Conservation (phyloP, 2,113 vertebrate species). For the Mirounga angustirostris region DNA sequence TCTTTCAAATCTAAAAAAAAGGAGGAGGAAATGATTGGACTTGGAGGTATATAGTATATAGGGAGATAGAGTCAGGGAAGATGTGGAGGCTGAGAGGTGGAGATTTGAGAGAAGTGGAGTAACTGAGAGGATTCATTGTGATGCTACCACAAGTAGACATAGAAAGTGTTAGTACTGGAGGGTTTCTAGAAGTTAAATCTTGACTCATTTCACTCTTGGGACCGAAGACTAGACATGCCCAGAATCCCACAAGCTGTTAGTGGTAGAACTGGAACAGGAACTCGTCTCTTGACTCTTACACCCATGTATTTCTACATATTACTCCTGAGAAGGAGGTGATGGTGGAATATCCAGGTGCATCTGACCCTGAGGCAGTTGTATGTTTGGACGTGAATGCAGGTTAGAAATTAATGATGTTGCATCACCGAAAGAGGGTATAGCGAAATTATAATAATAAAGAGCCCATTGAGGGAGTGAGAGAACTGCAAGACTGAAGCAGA, state of each 20-base stretch:
- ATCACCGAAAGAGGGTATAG: not conserved
- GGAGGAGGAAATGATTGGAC: not conserved
- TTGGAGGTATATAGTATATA: not conserved
- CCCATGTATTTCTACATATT: not conserved
- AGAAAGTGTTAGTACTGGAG: not conserved
- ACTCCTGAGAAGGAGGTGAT: not conserved
- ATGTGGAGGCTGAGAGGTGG: not conserved
- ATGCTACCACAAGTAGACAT: not conserved
- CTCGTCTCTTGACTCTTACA: not conserved
- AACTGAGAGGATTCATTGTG: not conserved
- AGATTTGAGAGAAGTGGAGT: not conserved
- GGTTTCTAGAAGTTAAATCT: not conserved
- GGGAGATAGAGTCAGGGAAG: not conserved
- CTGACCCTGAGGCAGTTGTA: not conserved
- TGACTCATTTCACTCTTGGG: slow-evolving; percentile 16
- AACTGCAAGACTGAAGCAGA: not conserved
- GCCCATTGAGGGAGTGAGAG: not conserved
- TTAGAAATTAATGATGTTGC: not conserved
- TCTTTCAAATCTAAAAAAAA: not conserved
- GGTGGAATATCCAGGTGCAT: not conserved
- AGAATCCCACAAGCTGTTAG: not conserved
- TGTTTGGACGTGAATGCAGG: not conserved
- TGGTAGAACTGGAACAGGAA: slow-evolving; percentile 41
- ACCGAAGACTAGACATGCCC: not conserved
- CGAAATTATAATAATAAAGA: not conserved